Evolutionary conservation across 1,140 invertebrate species (phyloP).

Genomic region (Eumaeus atala): DNA sequence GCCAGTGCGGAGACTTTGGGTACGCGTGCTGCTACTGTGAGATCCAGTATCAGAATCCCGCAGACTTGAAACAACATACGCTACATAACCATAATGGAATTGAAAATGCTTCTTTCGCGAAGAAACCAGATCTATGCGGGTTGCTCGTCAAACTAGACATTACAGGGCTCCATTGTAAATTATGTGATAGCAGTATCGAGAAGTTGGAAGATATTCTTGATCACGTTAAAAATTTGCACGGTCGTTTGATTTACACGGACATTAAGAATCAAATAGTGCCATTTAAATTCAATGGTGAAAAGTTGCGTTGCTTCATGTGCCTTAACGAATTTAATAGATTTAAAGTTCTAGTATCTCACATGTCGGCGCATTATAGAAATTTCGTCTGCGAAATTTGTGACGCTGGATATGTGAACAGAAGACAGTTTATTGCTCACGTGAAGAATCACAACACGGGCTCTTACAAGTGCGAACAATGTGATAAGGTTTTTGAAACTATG

Average conservation of each 20-base stretch:
- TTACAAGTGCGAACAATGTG: constrained; percentile 30
- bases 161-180: constrained; percentile 32
- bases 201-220: constrained; percentile 28
- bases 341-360: constrained; percentile 25
- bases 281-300: constrained; percentile 35
- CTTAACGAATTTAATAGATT: constrained; percentile 25
- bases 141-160: constrained; percentile 34
- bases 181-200: constrained; percentile 28
- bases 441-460: constrained; percentile 19
- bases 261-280: constrained; percentile 38
- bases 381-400: constrained; percentile 33
- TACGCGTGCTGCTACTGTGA: constrained; percentile 40
- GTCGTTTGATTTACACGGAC: constrained; percentile 23
- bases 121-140: neutral
- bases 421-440: constrained; percentile 6
- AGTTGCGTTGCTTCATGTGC: constrained; percentile 34
- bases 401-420: constrained; percentile 35
- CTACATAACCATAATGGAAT: constrained; percentile 22
- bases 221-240: constrained; percentile 29
- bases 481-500: constrained; percentile 39
- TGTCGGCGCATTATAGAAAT: constrained; percentile 36
- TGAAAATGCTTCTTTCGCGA: neutral
- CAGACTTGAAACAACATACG: constrained; percentile 40
- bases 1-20: constrained; percentile 22
- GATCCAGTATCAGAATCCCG: constrained; percentile 23